Evolutionary conservation across 2,797 vertebrate genomes (phyloP), one percentile per base, ranked within the genome.

Genomic region (Arctocebus calabarensis): DNA sequence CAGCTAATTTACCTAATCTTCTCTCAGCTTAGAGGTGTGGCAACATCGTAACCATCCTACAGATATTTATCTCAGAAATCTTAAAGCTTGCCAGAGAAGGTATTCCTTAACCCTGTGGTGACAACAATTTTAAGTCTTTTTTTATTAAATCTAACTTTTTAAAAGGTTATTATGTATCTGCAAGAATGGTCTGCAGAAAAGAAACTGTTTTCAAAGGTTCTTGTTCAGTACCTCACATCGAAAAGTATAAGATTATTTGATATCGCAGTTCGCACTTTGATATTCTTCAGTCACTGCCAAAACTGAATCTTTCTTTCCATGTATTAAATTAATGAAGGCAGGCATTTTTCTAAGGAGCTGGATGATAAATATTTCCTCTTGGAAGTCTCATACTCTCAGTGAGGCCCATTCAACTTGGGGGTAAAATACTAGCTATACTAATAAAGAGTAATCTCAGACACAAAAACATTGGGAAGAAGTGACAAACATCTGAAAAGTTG

Each of bases 401-500:
- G 59, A 84, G 25, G 66, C 23, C 34, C 45, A 75, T 83, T 95
- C 25, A 75, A 43, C 40, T 52, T 85, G 66, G 32, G 20, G 20
- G 55, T 94, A 89, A 94, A 95, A 84, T 78, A 93, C 43, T 62
- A 88, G 34, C 19, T 57, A 59, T 77, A 85, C 27, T 96, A 74
- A 84, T 66, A 89, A 91, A 81, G 73, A 88, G 22, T 73, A 81
- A 86, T 81, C 77, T 22, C 45, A 45, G 55, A 95, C n/a, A 27
- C 48, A 88, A 94, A 92, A 86, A 40, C 88, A 94, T 43, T 68
- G 83, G 82, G 48, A 90, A 94, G 57, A 94, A 90, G 88, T 70
- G 75, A 97, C 0, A 57, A 95, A 93, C 75, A 96, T 96, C 84
- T 95, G 98, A 97, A 97, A 96, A 96, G 29, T 7, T 94, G 97